Evolutionary conservation across 2,113 vertebrate genomes (phyloP).

Genomic region (Phyllopteryx taeniolatus): DNA sequence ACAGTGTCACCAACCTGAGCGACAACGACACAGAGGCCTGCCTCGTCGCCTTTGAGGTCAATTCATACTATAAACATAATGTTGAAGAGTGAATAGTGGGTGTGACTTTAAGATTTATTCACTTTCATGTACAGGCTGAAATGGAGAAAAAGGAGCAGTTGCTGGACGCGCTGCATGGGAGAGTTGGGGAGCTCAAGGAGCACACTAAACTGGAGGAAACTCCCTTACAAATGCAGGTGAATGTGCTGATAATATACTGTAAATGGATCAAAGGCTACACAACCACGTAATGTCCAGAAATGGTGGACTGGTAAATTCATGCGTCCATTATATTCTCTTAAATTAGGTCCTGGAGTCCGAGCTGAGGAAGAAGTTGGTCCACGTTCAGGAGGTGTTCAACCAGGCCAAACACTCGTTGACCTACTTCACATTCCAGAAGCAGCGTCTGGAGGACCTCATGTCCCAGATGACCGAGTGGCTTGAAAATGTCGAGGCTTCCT

Average conservation of each 20-base stretch:
- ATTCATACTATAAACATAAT: neutral
- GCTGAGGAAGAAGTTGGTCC: conserved; percentile 84
- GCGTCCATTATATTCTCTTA: conserved; percentile 2
- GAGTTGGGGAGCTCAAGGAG: conserved; percentile 83
- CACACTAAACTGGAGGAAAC: conserved; percentile 78
- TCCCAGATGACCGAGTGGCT: conserved; percentile 78
- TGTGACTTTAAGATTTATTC: conserved; percentile 17
- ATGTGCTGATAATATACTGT: neutral
- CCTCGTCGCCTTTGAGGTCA: conserved; percentile 86
- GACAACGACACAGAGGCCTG: conserved; percentile 73
- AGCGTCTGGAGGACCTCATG: conserved; percentile 81
- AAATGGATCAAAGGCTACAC: neutral
- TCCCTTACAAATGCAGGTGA: conserved; percentile 89
- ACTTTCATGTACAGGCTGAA: conserved; percentile 77
- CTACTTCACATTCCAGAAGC: conserved; percentile 83
- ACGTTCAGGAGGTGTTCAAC: conserved; percentile 81
- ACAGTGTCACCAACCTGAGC: conserved; percentile 74
- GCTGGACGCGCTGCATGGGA: conserved; percentile 80
- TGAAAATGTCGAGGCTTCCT: conserved; percentile 72
- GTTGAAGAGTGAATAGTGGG: neutral
- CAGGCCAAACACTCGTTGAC: conserved; percentile 81
- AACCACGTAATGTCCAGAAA: neutral
- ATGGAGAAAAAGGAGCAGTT: conserved; percentile 79
- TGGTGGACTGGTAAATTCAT: too few relatives aligned
- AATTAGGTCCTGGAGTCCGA: conserved; percentile 87